These are phyloP conservation scores for Empidonax alnorum DNA, from an alignment of 2,113 vertebrate species.

Conservation along the genomic window DNA sequence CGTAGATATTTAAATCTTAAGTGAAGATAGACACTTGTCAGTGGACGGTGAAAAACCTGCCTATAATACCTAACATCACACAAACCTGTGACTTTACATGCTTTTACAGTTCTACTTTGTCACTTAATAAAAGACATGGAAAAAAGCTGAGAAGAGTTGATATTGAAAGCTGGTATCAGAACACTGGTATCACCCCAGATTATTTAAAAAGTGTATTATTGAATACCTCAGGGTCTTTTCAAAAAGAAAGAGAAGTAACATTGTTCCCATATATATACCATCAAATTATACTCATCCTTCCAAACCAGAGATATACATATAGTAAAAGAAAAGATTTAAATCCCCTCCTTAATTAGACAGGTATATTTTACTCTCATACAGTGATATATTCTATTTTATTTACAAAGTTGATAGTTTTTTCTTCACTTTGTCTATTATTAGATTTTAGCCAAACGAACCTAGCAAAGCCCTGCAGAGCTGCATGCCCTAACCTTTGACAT, in stretches of 20 bases:
- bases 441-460: not conserved
- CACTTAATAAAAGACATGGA: not conserved
- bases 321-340: not conserved
- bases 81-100: not conserved
- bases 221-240: not conserved
- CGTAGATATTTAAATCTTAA: not conserved
- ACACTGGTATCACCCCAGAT: not conserved
- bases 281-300: not conserved
- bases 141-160: not conserved
- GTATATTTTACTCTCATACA: not conserved
- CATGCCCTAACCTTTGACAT: not conserved
- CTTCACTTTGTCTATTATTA: not conserved
- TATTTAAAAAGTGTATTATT: not conserved
- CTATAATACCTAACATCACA: not conserved
- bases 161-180: not conserved
- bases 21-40: not conserved
- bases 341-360: not conserved
- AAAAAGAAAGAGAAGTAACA: not conserved
- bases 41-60: not conserved
- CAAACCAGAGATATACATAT: not conserved
- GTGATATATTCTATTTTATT: not conserved
- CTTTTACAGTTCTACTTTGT: not conserved
- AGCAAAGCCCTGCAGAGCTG: not conserved
- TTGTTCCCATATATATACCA: not conserved
- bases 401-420: not conserved